Conservation (phyloP, 2,797 vertebrate genomes). For the Prunella strophiata region DNA sequence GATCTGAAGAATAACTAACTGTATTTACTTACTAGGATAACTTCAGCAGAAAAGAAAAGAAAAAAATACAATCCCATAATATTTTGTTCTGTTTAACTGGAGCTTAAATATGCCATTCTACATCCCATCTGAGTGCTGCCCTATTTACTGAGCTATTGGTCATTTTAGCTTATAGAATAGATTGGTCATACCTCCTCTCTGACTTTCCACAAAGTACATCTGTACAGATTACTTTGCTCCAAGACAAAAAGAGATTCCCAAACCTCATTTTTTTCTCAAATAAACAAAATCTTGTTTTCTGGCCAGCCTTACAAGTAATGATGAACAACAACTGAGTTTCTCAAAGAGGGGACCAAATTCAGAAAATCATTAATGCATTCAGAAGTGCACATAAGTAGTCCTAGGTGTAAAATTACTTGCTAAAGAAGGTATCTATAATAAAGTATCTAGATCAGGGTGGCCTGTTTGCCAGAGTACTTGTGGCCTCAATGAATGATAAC, state of each 20-base stretch:
- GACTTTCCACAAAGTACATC: background rate
- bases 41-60: background rate
- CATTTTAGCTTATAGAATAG: background rate
- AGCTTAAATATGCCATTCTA: background rate
- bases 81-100: background rate
- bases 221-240: background rate
- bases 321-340: background rate
- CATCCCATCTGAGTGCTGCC: background rate
- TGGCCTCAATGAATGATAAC: background rate
- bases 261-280: background rate
- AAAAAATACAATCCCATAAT: fast-evolving
- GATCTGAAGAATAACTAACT: background rate
- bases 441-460: background rate
- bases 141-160: background rate
- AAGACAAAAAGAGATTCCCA: background rate
- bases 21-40: background rate
- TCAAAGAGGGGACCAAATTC: background rate
- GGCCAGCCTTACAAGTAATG: background rate
- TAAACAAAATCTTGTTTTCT: constrained; percentile 4
- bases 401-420: background rate
- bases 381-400: background rate
- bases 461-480: background rate
- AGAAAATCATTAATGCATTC: background rate
- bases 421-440: background rate
- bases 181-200: background rate